phyloP scores from a whole-genome alignment of 2,797 vertebrate species.

The Pelochelys cantorii region DNA sequence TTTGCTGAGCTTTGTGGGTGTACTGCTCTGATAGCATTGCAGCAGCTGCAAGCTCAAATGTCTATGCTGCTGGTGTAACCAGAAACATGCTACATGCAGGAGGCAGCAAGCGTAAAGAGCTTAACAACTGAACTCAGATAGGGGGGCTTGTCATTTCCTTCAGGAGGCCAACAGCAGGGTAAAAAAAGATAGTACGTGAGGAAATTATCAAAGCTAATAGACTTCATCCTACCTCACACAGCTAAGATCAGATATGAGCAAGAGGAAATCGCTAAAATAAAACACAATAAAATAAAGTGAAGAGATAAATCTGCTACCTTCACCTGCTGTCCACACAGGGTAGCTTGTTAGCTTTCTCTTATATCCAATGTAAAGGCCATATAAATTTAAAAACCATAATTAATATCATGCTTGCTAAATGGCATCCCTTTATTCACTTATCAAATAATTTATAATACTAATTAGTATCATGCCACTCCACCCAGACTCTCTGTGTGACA shows the following conservation, averaged over 20 bases:
- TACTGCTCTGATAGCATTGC: constrained; percentile 52
- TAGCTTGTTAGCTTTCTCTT: background rate
- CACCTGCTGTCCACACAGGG: rapidly evolving
- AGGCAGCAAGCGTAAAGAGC: constrained; percentile 54
- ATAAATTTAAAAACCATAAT: constrained; percentile 1
- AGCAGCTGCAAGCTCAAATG: constrained; percentile 60
- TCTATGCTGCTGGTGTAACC: constrained; percentile 35
- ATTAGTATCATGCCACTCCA: background rate
- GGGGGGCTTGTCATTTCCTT: constrained; percentile 52
- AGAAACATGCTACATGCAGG: constrained; percentile 50
- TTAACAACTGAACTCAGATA: constrained; percentile 40
- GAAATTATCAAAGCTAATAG: constrained; percentile 16
- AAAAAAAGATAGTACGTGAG: background rate
- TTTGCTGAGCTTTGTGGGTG: constrained; percentile 13
- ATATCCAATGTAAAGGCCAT: background rate
- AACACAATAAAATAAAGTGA: background rate
- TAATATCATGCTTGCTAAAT: background rate
- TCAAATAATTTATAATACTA: background rate
- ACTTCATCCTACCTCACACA: background rate
- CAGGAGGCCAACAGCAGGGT: constrained; percentile 47
- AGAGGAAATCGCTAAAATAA: background rate
- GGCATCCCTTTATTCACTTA: background rate
- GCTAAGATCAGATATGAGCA: background rate
- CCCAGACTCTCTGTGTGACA: constrained; percentile 14
- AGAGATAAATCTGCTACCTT: background rate